Conservation (phyloP, 2,888 invertebrate genomes). For the Philereme transversata region DNA sequence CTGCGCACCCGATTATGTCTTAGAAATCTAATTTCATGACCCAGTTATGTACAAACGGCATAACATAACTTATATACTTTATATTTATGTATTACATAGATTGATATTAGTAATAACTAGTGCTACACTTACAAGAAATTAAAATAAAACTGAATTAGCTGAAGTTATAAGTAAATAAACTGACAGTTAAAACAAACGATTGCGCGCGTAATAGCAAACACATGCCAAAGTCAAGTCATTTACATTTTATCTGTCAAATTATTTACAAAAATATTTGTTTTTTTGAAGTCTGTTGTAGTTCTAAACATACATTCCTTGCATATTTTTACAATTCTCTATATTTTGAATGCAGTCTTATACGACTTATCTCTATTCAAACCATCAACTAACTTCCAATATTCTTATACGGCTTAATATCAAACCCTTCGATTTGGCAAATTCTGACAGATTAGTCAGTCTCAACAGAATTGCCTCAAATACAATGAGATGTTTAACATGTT, state of each 20-base stretch:
- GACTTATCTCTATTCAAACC: conserved; percentile 18
- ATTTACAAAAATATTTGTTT: conserved; percentile 30
- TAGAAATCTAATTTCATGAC: conserved; percentile 30
- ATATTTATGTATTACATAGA: conserved; percentile 12
- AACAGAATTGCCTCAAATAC: too few species aligned
- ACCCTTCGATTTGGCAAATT: too few species aligned
- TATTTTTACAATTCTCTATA: conserved; percentile 25
- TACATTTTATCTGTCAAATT: conserved; percentile 33
- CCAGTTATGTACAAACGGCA: conserved; percentile 37
- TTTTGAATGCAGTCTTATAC: conserved; percentile 29
- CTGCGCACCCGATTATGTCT: conserved; percentile 28
- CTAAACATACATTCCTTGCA: conserved; percentile 23
- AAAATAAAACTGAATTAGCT: conserved; percentile 19
- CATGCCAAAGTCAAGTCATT: conserved; percentile 23
- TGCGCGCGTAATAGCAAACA: conserved; percentile 19
- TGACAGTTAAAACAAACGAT: conserved; percentile 29
- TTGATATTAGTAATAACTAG: conserved; percentile 38
- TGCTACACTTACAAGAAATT: conserved; percentile 25
- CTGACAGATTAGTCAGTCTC: too few species aligned
- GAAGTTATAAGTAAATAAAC: conserved; percentile 24
- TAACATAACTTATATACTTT: conserved; percentile 26
- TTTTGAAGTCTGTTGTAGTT: conserved; percentile 19
- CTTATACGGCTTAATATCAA: too few species aligned
- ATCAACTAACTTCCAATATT: conserved; percentile 12
- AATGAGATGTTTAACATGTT: too few species aligned